Conservation (phyloP, 2,888 invertebrate genomes). For the Lithophane socia region DNA sequence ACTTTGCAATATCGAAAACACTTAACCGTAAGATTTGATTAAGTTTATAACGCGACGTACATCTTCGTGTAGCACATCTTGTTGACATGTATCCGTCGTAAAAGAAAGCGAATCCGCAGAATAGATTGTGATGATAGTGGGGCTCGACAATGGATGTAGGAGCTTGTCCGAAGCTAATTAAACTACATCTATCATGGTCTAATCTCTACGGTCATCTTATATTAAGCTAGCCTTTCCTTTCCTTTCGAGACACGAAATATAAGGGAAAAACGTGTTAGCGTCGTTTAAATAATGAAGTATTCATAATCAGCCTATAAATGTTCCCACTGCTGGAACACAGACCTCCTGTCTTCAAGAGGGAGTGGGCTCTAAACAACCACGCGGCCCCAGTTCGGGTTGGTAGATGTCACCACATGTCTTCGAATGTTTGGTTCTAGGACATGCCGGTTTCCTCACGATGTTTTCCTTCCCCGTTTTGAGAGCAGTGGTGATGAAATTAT, state of each 20-base stretch:
- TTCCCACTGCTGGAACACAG: no score
- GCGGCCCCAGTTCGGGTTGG: no score
- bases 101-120: conserved; percentile 43
- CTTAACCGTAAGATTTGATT: neutral
- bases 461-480: no score
- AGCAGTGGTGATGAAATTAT: no score
- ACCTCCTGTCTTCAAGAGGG: no score
- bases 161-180: conserved; percentile 52
- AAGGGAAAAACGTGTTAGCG: neutral
- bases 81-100: neutral
- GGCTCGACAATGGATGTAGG: conserved; percentile 32
- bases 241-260: neutral
- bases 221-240: neutral
- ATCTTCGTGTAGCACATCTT: neutral
- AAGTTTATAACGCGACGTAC: neutral
- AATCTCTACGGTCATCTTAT: conserved; percentile 37
- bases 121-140: conserved; percentile 55
- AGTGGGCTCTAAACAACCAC: no score
- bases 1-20: neutral
- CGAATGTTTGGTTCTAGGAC: no score
- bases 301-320: no score
- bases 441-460: no score
- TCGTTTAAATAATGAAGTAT: neutral
- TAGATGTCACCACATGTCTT: no score
- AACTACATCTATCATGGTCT: conserved; percentile 49